Conservation (phyloP, 2,797 vertebrate genomes). For the Acipenser oxyrinchus region DNA sequence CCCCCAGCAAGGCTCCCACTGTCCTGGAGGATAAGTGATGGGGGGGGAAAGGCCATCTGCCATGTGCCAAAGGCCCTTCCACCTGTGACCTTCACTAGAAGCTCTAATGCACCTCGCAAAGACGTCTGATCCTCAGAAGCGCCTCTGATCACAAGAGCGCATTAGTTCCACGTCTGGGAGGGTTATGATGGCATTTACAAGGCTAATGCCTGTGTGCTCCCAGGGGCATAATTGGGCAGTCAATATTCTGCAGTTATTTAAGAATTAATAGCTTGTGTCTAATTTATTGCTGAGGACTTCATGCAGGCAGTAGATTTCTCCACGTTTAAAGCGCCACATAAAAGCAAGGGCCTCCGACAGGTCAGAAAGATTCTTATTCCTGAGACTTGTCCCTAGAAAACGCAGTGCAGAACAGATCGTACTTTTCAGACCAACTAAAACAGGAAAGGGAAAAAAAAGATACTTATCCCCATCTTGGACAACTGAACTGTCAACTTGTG, state of each 20-base stretch:
- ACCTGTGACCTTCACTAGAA: constrained; percentile 43
- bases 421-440: too few species aligned
- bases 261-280: not conserved
- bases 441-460: too few species aligned
- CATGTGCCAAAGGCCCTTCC: constrained; percentile 39
- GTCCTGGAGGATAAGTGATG: constrained; percentile 38
- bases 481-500: too few species aligned
- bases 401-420: too few species aligned
- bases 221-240: constrained; percentile 22
- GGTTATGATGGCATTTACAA: constrained; percentile 23
- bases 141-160: constrained; percentile 57
- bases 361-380: too few species aligned
- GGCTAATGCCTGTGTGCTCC: constrained; percentile 23
- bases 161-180: constrained; percentile 55
- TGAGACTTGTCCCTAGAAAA: too few species aligned
- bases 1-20: constrained; percentile 25
- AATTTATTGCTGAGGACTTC: constrained; percentile 6
- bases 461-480: too few species aligned
- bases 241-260: not conserved
- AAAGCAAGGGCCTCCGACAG: constrained; percentile 24
- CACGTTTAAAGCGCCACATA: constrained; percentile 30
- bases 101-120: constrained; percentile 55
- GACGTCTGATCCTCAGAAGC: constrained; percentile 63
- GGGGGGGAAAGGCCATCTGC: constrained; percentile 30
- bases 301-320: not conserved